These are phyloP conservation scores for Neolamprologus sp. DNA, from an alignment of 2,113 vertebrate species.

Conservation along the genomic window DNA sequence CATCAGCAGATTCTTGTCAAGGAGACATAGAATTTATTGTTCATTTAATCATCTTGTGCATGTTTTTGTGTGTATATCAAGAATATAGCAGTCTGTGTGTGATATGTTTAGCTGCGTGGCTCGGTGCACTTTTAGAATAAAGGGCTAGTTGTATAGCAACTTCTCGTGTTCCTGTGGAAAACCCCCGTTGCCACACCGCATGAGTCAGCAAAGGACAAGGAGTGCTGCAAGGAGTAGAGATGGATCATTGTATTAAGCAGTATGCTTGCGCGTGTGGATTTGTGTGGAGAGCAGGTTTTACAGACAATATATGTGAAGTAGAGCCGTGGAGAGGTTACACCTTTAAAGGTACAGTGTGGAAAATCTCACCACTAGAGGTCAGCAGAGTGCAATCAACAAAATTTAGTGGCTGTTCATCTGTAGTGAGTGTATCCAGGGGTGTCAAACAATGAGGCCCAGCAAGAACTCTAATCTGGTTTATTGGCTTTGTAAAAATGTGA, in stretches of 20 bases:
- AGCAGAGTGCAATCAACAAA: neutral
- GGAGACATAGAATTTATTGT: constrained; percentile 1
- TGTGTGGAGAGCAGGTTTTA: neutral
- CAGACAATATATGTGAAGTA: neutral
- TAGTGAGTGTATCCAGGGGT: neutral
- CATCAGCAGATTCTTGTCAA: constrained; percentile 28
- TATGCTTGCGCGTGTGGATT: neutral
- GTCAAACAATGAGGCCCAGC: neutral
- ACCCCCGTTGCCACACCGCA: constrained; percentile 42
- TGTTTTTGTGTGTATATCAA: neutral
- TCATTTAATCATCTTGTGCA: neutral
- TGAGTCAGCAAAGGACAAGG: constrained; percentile 46
- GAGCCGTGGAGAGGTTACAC: neutral
- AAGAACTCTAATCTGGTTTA: neutral
- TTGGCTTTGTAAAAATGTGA: fast-evolving
- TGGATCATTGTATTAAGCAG: neutral
- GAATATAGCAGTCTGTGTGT: neutral
- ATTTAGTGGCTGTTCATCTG: neutral
- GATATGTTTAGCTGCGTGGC: neutral
- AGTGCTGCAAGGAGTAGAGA: neutral
- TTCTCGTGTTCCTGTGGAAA: constrained; percentile 54
- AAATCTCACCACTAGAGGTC: neutral
- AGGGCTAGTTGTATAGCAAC: constrained; percentile 41
- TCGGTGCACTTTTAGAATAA: constrained; percentile 40
- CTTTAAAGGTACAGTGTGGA: neutral